Evolutionary conservation across 2,797 vertebrate genomes (phyloP).

Genomic region (Sebastolobus altivelis): DNA sequence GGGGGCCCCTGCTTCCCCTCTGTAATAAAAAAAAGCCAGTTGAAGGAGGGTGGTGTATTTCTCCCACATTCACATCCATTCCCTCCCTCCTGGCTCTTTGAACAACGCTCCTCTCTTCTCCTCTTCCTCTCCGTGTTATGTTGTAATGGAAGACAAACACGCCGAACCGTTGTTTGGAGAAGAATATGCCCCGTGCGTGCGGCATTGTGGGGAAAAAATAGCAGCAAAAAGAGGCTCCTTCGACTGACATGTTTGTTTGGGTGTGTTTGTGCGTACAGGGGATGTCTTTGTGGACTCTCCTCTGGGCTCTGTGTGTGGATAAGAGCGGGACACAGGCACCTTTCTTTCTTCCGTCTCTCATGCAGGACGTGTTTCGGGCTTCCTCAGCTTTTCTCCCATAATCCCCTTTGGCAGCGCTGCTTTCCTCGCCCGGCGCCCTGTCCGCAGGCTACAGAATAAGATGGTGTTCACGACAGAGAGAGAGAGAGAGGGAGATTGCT

Average conservation of each 20-base stretch:
- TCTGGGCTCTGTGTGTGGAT: constrained; percentile 54
- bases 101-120: constrained; percentile 74
- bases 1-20: constrained; percentile 76
- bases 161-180: constrained; percentile 65
- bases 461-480: constrained; percentile 45
- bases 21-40: constrained; percentile 63
- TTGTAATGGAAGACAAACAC: constrained; percentile 78
- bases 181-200: constrained; percentile 65
- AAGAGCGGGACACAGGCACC: constrained; percentile 55
- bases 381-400: constrained; percentile 72
- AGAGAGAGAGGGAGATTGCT: constrained; percentile 48
- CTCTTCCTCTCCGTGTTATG: constrained; percentile 62
- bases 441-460: constrained; percentile 64
- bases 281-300: constrained; percentile 64
- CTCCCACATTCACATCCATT: constrained; percentile 79
- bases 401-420: constrained; percentile 67
- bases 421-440: constrained; percentile 60
- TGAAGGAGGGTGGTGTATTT: constrained; percentile 70
- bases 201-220: constrained; percentile 29
- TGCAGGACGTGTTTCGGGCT: constrained; percentile 70
- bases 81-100: constrained; percentile 76
- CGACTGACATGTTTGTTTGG: constrained; percentile 71
- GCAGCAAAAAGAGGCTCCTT: constrained; percentile 18
- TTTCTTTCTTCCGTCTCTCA: constrained; percentile 65
- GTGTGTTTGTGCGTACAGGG: constrained; percentile 62